phyloP scores from a whole-genome alignment of 1,140 invertebrate species.

The Bicyclus anynana region DNA sequence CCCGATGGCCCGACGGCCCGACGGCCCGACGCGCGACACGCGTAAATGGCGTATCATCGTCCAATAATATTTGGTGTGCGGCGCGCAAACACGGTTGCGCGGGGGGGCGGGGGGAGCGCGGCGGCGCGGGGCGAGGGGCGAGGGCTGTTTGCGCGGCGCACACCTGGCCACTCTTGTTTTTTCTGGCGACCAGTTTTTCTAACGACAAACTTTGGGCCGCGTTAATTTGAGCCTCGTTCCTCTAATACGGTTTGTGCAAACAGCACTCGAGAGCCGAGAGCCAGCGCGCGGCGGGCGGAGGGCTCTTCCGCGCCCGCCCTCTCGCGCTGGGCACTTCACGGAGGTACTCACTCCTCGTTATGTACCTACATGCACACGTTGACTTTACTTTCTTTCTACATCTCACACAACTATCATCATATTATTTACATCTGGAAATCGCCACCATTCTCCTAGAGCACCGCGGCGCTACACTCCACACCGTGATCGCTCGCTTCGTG shows the following conservation, averaged over 20 bases:
- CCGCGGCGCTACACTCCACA: not conserved
- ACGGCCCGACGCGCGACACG: conserved; percentile 34
- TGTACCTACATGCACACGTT: not conserved
- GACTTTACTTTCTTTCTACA: too few relatives aligned
- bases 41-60: conserved; percentile 56
- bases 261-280: too few relatives aligned
- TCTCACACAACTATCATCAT: not conserved
- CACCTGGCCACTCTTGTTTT: conserved; percentile 51
- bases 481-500: not conserved
- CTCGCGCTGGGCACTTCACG: conserved; percentile 1
- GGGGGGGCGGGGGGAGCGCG: conserved; percentile 1
- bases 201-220: conserved; percentile 43
- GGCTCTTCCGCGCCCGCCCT: not conserved
- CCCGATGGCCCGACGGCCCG: conserved; percentile 31
- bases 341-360: not conserved
- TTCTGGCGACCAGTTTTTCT: conserved; percentile 47
- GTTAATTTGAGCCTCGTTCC: conserved; percentile 51
- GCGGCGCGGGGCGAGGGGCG: too few relatives aligned
- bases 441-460: too few relatives aligned
- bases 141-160: conserved; percentile 22
- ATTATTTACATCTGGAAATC: too few relatives aligned
- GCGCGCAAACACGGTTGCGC: conserved; percentile 3
- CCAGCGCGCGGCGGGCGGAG: too few relatives aligned
- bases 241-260: conserved; percentile 46
- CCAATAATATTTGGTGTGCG: conserved; percentile 51